phyloP scores from a whole-genome alignment of 2,888 invertebrate genomes.

The Holacanthella duospinosa region DNA sequence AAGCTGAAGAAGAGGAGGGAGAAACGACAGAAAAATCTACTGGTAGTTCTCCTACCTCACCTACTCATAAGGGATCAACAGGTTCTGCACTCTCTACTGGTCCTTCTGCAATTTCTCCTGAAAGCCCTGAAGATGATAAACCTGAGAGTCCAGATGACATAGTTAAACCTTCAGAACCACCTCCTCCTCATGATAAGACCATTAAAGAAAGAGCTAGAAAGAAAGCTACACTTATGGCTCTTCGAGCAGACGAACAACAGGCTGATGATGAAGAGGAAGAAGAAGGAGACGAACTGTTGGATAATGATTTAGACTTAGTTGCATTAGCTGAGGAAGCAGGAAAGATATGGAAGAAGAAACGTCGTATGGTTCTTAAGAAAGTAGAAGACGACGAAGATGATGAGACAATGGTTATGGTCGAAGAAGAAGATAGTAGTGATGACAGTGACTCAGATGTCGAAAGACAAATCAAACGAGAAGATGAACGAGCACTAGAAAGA shows the following conservation, averaged over 20 bases:
- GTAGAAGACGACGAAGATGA: slow-evolving; percentile 11
- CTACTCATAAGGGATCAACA: too few species aligned
- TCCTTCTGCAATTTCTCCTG: too few species aligned
- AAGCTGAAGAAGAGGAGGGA: slow-evolving; percentile 11
- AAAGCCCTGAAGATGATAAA: too few species aligned
- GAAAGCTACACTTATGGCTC: too few species aligned
- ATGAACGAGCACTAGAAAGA: slow-evolving; percentile 7
- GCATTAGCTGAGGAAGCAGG: neutral
- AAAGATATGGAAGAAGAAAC: slow-evolving; percentile 10
- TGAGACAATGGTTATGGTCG: neutral
- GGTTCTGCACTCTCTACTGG: too few species aligned
- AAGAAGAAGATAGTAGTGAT: slow-evolving; percentile 16
- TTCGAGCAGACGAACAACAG: neutral
- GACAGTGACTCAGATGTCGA: slow-evolving; percentile 13
- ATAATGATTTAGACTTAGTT: neutral
- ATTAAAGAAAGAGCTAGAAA: too few species aligned
- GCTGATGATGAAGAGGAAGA: slow-evolving; percentile 3
- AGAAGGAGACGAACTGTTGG: slow-evolving; percentile 8
- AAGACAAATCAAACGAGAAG: neutral
- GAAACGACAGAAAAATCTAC: slow-evolving; percentile 1
- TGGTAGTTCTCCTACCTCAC: too few species aligned
- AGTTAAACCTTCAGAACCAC: too few species aligned
- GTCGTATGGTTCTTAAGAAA: neutral
- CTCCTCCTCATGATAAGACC: too few species aligned
- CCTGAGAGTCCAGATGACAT: too few species aligned